Conservation (phyloP, 2,888 invertebrate genomes). For the Megaustenia siamemsis region DNA sequence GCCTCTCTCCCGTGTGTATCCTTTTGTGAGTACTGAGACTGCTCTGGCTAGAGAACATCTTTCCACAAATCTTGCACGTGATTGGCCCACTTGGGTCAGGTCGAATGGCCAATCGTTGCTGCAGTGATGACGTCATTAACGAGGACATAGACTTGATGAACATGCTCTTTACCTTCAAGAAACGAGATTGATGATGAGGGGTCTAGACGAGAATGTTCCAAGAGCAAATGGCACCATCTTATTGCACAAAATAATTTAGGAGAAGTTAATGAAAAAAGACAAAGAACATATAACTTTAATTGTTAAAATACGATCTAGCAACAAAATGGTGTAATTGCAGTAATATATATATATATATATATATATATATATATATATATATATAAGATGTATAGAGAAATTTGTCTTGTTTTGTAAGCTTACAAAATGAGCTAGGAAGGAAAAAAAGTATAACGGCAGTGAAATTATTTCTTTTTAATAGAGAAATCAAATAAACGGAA, state of each 20-base stretch:
- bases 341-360: too few species aligned
- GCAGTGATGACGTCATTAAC: constrained; percentile 50
- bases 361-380: not conserved
- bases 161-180: constrained; percentile 53
- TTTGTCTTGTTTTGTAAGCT: too few species aligned
- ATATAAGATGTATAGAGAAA: not conserved
- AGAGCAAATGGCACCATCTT: too few species aligned
- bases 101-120: constrained; percentile 50
- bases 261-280: too few species aligned
- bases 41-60: constrained; percentile 73
- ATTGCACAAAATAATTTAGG: too few species aligned
- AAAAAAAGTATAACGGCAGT: too few species aligned
- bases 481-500: too few species aligned
- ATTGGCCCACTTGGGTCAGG: constrained; percentile 52
- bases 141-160: constrained; percentile 51
- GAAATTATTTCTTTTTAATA: too few species aligned
- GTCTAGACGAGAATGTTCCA: not conserved
- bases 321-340: too few species aligned
- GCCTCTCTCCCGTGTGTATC: constrained; percentile 74
- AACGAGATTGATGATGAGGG: not conserved
- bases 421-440: too few species aligned
- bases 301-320: too few species aligned
- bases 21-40: constrained; percentile 73
- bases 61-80: constrained; percentile 71
- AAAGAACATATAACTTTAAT: too few species aligned